Conservation (phyloP, 2,888 invertebrate genomes). For the Dasypogon diadema region DNA sequence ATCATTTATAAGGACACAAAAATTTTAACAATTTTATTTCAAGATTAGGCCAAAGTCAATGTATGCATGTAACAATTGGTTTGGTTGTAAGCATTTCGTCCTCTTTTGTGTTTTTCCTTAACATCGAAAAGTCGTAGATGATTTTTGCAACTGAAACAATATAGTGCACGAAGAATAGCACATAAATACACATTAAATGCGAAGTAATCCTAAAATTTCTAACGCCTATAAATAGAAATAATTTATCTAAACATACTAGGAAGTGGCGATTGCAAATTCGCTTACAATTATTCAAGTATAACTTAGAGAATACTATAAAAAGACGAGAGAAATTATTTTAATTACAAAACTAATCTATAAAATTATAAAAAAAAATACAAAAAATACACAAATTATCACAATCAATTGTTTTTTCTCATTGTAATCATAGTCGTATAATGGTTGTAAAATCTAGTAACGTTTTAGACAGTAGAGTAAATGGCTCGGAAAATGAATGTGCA, state of each 20-base stretch:
- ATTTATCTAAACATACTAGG: constrained; percentile 31
- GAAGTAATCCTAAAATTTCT: constrained; percentile 14
- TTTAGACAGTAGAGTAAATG: background rate
- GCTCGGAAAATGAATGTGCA: background rate
- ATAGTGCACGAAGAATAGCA: constrained; percentile 7
- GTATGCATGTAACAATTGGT: background rate
- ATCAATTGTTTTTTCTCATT: constrained; percentile 44
- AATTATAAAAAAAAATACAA: constrained; percentile 24
- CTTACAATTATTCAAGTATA: constrained; percentile 2
- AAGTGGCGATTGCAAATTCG: constrained; percentile 8
- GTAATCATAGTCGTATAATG: constrained; percentile 4
- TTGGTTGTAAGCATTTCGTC: background rate
- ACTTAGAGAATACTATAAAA: background rate
- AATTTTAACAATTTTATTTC: background rate
- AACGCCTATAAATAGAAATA: constrained; percentile 25
- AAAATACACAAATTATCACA: constrained; percentile 51
- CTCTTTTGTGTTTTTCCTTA: constrained; percentile 20
- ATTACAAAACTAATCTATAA: constrained; percentile 26
- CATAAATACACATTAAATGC: constrained; percentile 30
- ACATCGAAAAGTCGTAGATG: background rate
- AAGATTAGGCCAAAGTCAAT: background rate
- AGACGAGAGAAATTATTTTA: constrained; percentile 21
- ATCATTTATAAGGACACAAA: background rate
- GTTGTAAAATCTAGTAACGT: constrained; percentile 17
- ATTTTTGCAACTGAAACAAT: background rate